A percentile compares a stretch with the other conserved stretches of the same genome.
Conservation (phyloP, 2,888 invertebrate genomes). For the Drosophila recens region DNA sequence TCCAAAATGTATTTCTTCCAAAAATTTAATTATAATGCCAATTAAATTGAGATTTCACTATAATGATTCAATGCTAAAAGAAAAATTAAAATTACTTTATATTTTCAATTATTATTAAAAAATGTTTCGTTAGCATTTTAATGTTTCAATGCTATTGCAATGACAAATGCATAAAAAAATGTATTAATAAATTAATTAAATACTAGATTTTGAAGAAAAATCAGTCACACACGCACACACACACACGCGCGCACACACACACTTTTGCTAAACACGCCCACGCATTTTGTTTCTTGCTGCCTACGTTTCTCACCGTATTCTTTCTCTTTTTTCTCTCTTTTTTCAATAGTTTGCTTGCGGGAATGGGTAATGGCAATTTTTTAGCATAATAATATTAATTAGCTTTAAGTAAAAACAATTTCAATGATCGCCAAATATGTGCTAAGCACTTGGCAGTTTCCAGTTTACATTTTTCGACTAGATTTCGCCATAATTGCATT, state of each 20-base stretch:
- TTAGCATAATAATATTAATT: constrained; percentile 53
- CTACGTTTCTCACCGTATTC: constrained; percentile 56
- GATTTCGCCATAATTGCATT: constrained; percentile 5
- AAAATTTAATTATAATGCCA: too few species aligned
- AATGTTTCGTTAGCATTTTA: too few species aligned
- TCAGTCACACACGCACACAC: too few species aligned
- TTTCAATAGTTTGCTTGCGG: constrained; percentile 83
- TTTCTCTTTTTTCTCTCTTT: constrained; percentile 62
- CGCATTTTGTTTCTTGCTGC: constrained; percentile 47
- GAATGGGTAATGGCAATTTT: constrained; percentile 85
- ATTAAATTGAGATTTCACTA: too few species aligned
- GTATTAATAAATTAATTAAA: too few species aligned
- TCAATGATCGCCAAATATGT: neutral
- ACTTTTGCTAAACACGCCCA: constrained; percentile 9
- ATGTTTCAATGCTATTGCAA: too few species aligned
- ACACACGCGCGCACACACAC: neutral
- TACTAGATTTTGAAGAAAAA: too few species aligned
- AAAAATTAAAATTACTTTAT: too few species aligned
- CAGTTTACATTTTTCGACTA: neutral
- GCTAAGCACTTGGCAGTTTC: neutral
- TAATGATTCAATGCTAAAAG: too few species aligned
- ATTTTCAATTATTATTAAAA: too few species aligned
- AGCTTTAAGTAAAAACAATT: constrained; percentile 22
- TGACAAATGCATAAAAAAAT: too few species aligned
- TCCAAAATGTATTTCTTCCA: too few species aligned